Conservation (phyloP, 64 coral and sea anemone genomes). For the Montipora sp. region DNA sequence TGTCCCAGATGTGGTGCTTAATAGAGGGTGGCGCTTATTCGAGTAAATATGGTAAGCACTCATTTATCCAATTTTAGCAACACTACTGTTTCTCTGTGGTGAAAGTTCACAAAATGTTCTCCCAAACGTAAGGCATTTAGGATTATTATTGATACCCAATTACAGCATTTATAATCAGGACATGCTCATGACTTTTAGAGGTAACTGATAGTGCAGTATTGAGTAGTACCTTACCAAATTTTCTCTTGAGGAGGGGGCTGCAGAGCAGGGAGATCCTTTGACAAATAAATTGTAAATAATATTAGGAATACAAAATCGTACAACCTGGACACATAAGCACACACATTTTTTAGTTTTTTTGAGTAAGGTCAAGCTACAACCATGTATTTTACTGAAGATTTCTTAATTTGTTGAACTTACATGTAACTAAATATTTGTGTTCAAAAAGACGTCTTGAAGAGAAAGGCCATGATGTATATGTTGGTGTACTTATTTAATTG, state of each 20-base stretch:
- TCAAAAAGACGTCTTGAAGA: neutral
- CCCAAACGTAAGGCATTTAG: too few species aligned
- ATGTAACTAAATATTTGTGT: neutral
- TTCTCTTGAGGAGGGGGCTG: neutral
- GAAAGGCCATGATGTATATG: neutral
- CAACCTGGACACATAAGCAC: neutral
- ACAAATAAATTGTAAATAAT: slow-evolving; percentile 1
- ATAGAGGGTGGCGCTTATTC: too few species aligned
- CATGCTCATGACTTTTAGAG: neutral
- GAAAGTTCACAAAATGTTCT: too few species aligned
- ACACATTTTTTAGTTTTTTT: neutral
- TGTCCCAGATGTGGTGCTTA: too few species aligned
- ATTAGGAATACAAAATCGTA: neutral
- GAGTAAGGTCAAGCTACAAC: neutral
- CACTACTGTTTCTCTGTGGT: too few species aligned
- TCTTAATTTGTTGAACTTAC: neutral
- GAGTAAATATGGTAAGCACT: too few species aligned
- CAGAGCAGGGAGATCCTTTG: slow-evolving; percentile 4
- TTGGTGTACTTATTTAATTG: slow-evolving; percentile 4
- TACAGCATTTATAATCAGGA: too few species aligned
- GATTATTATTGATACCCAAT: too few species aligned
- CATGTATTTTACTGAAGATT: neutral
- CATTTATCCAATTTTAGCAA: too few species aligned
- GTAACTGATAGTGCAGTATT: neutral
- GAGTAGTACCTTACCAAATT: neutral